Evolutionary conservation across 2,113 vertebrate species (phyloP), one percentile per base, ranked within the genome.

Genomic region (Oreochromis tanganicae): DNA sequence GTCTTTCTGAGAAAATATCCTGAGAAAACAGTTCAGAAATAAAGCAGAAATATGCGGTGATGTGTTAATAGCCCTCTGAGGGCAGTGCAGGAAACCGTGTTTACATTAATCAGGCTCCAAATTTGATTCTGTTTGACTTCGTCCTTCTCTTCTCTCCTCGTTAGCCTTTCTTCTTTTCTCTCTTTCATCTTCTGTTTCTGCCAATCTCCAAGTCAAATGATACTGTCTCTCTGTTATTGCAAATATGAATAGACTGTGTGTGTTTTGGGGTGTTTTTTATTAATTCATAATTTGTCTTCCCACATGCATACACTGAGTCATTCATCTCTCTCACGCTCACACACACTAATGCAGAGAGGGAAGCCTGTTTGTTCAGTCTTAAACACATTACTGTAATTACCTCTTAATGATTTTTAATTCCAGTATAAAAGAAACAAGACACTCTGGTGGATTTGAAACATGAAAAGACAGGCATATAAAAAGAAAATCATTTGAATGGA

Each of bases 401-500:
- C 80, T 86, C 87, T 66, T 92, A 93, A 95, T 93, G 89, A 89
- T 92, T 90, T 93, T 89, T 93, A 95, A 94, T 92, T 90, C 90
- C 85, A 90, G 73, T 88, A 93, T 91, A 95, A 89, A 93, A 55
- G 87, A 86, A 89, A 90, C 84, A 81, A 85, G 88, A 84, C 82
- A 80, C 90, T 82, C 82, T 80, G 87, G 86, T 86, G 89, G 87
- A 85, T 91, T 92, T 80, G 59, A 78, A 84, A 92, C 86, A 85
- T 81, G 82, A 89, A 91, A 83, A 89, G 79, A 85, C 81, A 50
- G 54, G 36, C 56, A 85, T 41, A 84, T 78, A 34, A 85, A 93
- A 91, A 83, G 86, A 43, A 84, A 87, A 81, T 83, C 27, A 57
- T 88, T 88, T 61, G 80, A 89, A 38, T 73, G 82, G 87, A 88